These are phyloP conservation scores for Dryobotodes eremita DNA, from an alignment of 2,888 invertebrate genomes.

Conservation along the genomic window DNA sequence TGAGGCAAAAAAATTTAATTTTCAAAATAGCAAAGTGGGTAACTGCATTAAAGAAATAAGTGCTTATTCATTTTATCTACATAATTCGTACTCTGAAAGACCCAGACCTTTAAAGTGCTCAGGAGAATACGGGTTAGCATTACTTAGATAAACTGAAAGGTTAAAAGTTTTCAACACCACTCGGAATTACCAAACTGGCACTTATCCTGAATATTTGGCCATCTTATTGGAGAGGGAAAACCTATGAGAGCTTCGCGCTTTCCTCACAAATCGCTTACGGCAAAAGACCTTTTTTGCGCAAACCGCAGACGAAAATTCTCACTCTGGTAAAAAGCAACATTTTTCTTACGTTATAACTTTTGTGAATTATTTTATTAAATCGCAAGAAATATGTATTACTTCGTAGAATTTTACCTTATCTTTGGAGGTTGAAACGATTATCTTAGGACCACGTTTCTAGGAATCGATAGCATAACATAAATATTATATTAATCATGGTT, in stretches of 20 bases:
- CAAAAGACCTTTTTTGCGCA: slow-evolving; percentile 73
- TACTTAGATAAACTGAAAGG: slow-evolving; percentile 67
- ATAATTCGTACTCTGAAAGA: slow-evolving; percentile 23
- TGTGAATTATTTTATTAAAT: slow-evolving; percentile 59
- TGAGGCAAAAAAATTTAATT: not conserved
- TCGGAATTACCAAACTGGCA: slow-evolving; percentile 73
- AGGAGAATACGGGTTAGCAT: slow-evolving; percentile 53
- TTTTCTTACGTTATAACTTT: slow-evolving; percentile 56
- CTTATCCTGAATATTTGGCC: slow-evolving; percentile 75
- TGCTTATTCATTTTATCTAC: slow-evolving; percentile 15
- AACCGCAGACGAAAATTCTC: slow-evolving; percentile 72
- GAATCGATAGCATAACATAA: not conserved
- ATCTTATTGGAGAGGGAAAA: slow-evolving; percentile 71
- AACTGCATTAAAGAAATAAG: slow-evolving; percentile 26
- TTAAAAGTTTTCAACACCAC: slow-evolving; percentile 70
- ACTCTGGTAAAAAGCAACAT: slow-evolving; percentile 69
- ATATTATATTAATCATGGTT: not conserved
- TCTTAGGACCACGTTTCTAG: not conserved
- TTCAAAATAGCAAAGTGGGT: slow-evolving; percentile 7
- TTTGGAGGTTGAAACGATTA: slow-evolving; percentile 12
- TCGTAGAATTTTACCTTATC: not conserved
- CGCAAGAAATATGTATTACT: slow-evolving; percentile 23
- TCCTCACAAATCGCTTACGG: slow-evolving; percentile 78
- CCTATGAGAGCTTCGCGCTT: slow-evolving; percentile 71
- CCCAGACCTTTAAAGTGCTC: slow-evolving; percentile 33